Conservation (phyloP, 2,888 invertebrate species). For the Podabrus alpinus region DNA sequence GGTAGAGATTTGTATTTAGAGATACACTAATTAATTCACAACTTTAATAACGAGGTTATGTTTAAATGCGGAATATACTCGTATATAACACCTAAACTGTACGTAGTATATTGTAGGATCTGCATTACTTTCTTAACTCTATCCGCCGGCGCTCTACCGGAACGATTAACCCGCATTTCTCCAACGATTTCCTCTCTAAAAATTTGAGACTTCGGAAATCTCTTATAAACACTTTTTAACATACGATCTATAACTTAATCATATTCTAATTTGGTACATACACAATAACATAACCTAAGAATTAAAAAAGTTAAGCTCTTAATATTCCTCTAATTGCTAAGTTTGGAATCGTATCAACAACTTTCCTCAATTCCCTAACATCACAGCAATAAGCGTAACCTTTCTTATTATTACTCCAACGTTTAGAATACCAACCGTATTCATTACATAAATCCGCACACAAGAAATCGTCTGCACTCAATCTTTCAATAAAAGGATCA, state of each 20-base stretch:
- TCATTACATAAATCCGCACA: slow-evolving; percentile 51
- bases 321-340: slow-evolving; percentile 23
- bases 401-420: slow-evolving; percentile 41
- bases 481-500: slow-evolving; percentile 53
- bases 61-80: no score
- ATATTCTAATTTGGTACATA: background rate
- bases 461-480: slow-evolving; percentile 38
- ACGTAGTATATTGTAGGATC: no score
- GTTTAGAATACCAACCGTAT: slow-evolving; percentile 45
- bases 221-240: no score
- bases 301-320: background rate
- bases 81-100: no score
- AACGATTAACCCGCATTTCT: background rate
- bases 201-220: no score
- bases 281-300: background rate
- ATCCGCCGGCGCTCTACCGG: no score
- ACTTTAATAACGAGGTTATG: no score
- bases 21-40: no score
- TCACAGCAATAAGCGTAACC: slow-evolving; percentile 56
- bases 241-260: background rate
- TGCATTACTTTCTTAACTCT: background rate
- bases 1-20: no score
- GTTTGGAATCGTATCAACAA: slow-evolving; percentile 35
- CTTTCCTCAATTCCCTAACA: slow-evolving; percentile 44
- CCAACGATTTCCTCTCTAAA: background rate